Base-by-base conservation (phyloP, 2,888 invertebrate genomes). In the Torymus texanus region DNA sequence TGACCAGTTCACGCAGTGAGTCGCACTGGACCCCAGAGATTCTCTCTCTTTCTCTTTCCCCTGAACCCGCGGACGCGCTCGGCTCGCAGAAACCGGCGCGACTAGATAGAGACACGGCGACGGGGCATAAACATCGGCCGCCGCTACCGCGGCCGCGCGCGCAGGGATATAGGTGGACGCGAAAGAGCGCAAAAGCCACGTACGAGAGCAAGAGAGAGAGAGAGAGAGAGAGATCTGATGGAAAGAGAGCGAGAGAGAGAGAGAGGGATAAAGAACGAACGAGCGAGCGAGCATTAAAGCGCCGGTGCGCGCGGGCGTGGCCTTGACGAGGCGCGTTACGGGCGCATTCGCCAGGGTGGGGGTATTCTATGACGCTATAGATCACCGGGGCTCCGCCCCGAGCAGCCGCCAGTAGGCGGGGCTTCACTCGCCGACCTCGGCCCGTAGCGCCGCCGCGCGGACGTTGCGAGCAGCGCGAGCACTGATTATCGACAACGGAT, bases 321-420 rank as follows among this genome's bases (percentile, higher is more conserved):
- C 85, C 87, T 84, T 84, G 84, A 80, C 79, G 65, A 61, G 50
- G 62, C 83, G 84, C 82, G 83, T 78, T 73, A 83, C 81, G 79
- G 72, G 65, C 72, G 68, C 62, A 82, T 70, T 62, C 5, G 3
- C 2, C 2, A 0, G 81, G 84, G 87, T 86, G 87, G 88, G 90
- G 88, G 84, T 89, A 88, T 86, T 89, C 88, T 89, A 90, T 85
- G 89, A 89, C 88, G 89, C 90, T 90, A 90, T 90, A 90, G 89
- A 90, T 90, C 90, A 90, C 88, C 83, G 84, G 85, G 82, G 84
- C 90, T 87, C 89, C 90, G 88, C 90, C 90, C 83, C 67, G 29
- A 68, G 71, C 59, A 66, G 72, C 75, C 59, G 79, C 71, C 63
- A 66, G 56, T 81, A 76, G 84, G 86, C 83, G 87, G 86, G 80